Evolutionary conservation across 2,113 vertebrate species (phyloP).

Genomic region (Zingel zingel): DNA sequence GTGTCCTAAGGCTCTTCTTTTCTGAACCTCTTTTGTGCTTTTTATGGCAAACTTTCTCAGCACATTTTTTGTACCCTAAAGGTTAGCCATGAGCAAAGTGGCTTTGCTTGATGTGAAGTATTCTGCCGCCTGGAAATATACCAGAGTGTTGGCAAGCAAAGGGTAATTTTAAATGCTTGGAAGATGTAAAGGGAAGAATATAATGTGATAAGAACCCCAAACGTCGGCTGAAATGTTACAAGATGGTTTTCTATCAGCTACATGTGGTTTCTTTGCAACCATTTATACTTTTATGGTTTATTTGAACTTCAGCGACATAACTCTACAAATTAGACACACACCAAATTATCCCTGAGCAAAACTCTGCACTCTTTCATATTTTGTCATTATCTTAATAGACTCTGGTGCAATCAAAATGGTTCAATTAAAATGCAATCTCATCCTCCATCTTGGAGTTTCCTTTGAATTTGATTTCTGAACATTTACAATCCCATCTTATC

Average conservation of each 20-base stretch:
- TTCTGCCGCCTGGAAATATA: slow-evolving; percentile 56
- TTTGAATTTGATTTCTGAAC: slow-evolving; percentile 46
- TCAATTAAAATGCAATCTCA: slow-evolving; percentile 39
- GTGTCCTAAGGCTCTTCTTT: slow-evolving; percentile 39
- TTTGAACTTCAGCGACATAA: slow-evolving; percentile 37
- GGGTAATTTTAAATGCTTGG: slow-evolving; percentile 52
- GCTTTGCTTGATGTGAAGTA: slow-evolving; percentile 46
- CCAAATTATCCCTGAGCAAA: slow-evolving; percentile 30
- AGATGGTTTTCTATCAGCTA: slow-evolving; percentile 10
- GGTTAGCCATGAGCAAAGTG: slow-evolving; percentile 64
- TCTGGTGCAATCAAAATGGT: slow-evolving; percentile 33
- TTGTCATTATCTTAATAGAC: slow-evolving; percentile 47
- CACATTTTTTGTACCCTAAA: slow-evolving; percentile 55
- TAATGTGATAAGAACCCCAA: slow-evolving; percentile 16
- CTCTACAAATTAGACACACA: slow-evolving; percentile 33
- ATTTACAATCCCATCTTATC: slow-evolving; percentile 47
- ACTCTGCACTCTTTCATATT: slow-evolving; percentile 41
- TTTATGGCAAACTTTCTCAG: slow-evolving; percentile 48
- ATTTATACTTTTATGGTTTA: slow-evolving; percentile 11
- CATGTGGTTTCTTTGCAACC: slow-evolving; percentile 19
- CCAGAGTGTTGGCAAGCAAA: slow-evolving; percentile 39
- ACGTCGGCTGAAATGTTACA: slow-evolving; percentile 19
- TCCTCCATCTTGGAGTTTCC: slow-evolving; percentile 6
- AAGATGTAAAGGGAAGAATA: slow-evolving; percentile 15
- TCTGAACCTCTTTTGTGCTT: slow-evolving; percentile 41